Base-by-base conservation (phyloP, 2,888 invertebrate genomes). In the Ophioninae sp. region DNA sequence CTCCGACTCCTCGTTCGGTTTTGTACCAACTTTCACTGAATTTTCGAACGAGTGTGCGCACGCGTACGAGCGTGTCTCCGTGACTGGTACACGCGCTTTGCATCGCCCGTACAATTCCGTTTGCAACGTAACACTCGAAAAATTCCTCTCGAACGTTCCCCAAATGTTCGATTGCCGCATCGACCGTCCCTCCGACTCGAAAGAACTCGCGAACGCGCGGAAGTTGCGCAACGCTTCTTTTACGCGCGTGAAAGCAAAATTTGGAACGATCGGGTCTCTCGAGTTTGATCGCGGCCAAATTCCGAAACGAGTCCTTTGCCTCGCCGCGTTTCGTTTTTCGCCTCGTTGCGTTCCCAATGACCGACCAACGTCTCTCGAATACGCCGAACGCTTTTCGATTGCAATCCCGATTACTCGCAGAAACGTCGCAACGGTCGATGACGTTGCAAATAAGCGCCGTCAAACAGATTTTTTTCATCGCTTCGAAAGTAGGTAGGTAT, bases 21-120 rank as follows among this genome's bases (percentile, higher is more conserved):
- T 87, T 83, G 89, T 87, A 83, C 77, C 83, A 85, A 91, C 91
- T 92, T 92, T 92, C 92, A 90, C 91, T 91, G 87, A 86, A 88
- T 89, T 89, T 79, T 79, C 81, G 81, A 79, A 51, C 67, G 67
- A 73, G 69, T 56, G 75, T 64, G 67, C 74, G 41, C 17, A 17
- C 39, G 22, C 23, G 23, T 41, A n/a, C 59, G 22, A 23, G 44
- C 59, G 59, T 73, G 71, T 65, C 17, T 39, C 63, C 20, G 68
- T n/a, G 9, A 17, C 10, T 37, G 17, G 56, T 61, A 20, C 22
- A 51, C 44, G 41, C 39, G 59, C 17, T 39, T 41, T 20, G 59
- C 72, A 59, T 39, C 59, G 30, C 30, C 30, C 30, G 41, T 22
- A 23, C 7, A 2, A 22, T 41, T 71, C 20, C 22, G 59, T 61